Percentiles rank a stretch among this genome's conserved stretches.
These are phyloP conservation scores for Orthosia cruda DNA, from an alignment of 2,888 invertebrate species.

Conservation along the genomic window DNA sequence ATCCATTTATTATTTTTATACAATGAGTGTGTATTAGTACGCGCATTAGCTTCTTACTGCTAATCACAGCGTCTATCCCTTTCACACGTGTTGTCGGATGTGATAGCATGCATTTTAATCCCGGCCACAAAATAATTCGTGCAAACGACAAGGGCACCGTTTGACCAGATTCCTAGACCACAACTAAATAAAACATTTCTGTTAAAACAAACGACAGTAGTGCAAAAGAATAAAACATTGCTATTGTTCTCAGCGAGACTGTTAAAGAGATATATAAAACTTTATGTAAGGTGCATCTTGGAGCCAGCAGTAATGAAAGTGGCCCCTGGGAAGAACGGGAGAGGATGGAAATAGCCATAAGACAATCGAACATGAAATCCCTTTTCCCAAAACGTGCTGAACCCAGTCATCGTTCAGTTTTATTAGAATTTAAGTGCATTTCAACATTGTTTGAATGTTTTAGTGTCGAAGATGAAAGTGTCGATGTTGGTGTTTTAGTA, in stretches of 20 bases:
- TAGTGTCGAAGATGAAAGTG: slow-evolving; percentile 4
- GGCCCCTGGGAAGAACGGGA: slow-evolving; percentile 41
- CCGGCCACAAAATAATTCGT: no score
- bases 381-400: slow-evolving; percentile 65
- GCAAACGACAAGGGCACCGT: no score
- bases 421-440: slow-evolving; percentile 53
- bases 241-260: slow-evolving; percentile 34
- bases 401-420: slow-evolving; percentile 53
- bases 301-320: slow-evolving; percentile 46
- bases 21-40: no score
- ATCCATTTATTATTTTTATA: no score
- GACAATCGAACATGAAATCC: slow-evolving; percentile 63
- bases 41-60: no score
- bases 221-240: slow-evolving; percentile 22
- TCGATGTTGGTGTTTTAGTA: neutral
- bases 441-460: slow-evolving; percentile 11
- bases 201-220: slow-evolving; percentile 29
- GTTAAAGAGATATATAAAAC: slow-evolving; percentile 46
- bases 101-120: no score
- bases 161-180: neutral
- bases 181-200: slow-evolving; percentile 6
- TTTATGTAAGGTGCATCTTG: slow-evolving; percentile 49
- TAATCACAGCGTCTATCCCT: no score
- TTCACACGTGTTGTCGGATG: no score
- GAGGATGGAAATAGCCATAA: slow-evolving; percentile 33